A percentile compares a stretch with the other conserved stretches of the same genome.
These are phyloP conservation scores for mouse (Mus musculus) DNA, from an alignment of 2,113 vertebrate species.

Conservation along the genomic window DNA sequence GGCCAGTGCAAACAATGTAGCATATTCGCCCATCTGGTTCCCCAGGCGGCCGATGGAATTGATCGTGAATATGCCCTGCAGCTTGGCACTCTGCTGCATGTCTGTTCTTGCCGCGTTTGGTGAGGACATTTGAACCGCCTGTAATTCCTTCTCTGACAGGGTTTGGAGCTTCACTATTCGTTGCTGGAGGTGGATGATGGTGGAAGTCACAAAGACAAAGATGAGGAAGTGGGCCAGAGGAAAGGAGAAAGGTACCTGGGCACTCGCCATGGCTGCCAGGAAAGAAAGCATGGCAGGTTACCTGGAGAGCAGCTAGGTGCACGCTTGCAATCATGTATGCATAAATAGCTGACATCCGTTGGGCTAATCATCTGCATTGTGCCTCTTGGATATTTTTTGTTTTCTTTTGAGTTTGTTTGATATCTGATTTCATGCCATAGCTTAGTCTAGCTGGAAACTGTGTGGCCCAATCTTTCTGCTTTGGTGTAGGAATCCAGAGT, in stretches of 20 bases:
- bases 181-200: conserved; percentile 55
- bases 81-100: neutral
- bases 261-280: conserved; percentile 48
- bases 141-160: fast-evolving
- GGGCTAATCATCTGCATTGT: neutral
- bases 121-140: fast-evolving
- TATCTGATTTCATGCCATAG: neutral
- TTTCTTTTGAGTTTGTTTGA: neutral
- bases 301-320: fast-evolving
- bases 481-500: neutral
- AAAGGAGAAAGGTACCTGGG: neutral
- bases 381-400: neutral
- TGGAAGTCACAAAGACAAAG: conserved; percentile 59
- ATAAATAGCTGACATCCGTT: neutral
- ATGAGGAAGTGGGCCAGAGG: conserved; percentile 49
- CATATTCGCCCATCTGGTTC: conserved; percentile 84
- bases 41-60: conserved; percentile 76
- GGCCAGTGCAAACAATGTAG: conserved; percentile 81
- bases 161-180: neutral
- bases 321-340: neutral
- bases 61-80: conserved; percentile 76
- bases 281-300: neutral
- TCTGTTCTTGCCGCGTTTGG: fast-evolving
- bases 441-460: neutral
- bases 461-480: neutral